Conservation (phyloP, 2,113 vertebrate genomes). For the Glareola pratincola region DNA sequence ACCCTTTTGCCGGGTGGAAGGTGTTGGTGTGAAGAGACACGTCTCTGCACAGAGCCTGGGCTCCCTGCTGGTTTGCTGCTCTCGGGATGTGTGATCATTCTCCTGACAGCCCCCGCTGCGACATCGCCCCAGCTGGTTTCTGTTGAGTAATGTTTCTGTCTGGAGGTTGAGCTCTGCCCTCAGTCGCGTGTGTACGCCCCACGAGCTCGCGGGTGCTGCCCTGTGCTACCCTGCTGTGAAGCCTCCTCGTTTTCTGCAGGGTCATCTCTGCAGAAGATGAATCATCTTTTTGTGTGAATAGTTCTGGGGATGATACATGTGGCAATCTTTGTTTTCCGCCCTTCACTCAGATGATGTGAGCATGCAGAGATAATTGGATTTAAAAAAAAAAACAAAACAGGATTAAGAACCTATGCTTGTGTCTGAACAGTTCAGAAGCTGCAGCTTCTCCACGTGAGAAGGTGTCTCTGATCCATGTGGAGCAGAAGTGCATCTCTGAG, state of each 20-base stretch:
- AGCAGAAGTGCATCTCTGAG: neutral
- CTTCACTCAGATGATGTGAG: neutral
- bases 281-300: neutral
- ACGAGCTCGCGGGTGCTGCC: neutral
- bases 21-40: neutral
- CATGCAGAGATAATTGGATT: neutral
- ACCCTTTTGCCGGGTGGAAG: neutral
- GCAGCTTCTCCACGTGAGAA: neutral
- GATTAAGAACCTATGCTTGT: neutral
- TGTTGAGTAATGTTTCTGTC: neutral
- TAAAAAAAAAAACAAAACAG: neutral
- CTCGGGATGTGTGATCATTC: neutral
- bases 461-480: neutral
- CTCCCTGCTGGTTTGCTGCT: rapidly evolving
- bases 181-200: rapidly evolving
- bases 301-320: neutral
- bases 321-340: neutral
- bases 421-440: neutral
- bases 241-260: neutral
- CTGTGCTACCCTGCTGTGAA: neutral
- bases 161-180: neutral
- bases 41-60: neutral
- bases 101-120: rapidly evolving
- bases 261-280: neutral
- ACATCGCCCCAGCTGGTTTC: rapidly evolving